A percentile compares a stretch with the other conserved stretches of the same genome.
phyloP scores from a whole-genome alignment of 2,797 vertebrate species.

The Heteromormyrus szaboi region DNA sequence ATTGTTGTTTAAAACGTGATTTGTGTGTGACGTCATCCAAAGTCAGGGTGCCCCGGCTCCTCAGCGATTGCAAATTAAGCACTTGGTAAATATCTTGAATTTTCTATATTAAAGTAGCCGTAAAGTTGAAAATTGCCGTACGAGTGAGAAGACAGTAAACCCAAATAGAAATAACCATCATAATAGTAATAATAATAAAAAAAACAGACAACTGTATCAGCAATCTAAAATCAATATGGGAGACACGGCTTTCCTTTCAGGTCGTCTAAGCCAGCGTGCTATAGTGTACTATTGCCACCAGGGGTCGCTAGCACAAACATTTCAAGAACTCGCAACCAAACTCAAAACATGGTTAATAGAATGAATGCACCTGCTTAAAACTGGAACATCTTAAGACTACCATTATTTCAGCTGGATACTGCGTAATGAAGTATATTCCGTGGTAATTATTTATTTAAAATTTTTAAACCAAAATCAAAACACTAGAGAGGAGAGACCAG shows the following conservation, averaged over 20 bases:
- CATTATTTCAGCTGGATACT: not conserved
- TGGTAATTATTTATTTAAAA: not conserved
- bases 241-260: not conserved
- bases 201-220: not conserved
- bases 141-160: not conserved
- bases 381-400: not conserved
- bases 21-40: not conserved
- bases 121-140: not conserved
- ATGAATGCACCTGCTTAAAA: conserved; percentile 5
- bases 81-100: not conserved
- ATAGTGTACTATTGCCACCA: not conserved
- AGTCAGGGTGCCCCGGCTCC: not conserved
- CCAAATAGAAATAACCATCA: not conserved
- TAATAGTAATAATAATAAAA: not conserved
- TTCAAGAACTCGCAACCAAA: not conserved
- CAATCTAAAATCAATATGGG: not conserved
- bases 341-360: not conserved
- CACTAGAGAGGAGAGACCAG: not conserved
- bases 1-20: not conserved
- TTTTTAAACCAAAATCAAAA: not conserved
- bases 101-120: not conserved
- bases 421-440: not conserved
- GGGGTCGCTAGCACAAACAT: not conserved
- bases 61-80: not conserved
- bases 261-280: not conserved